A percentile compares a stretch with the other conserved stretches of the same genome.
Conservation (phyloP, 2,113 vertebrate genomes). For the Dascyllus trimaculatus region DNA sequence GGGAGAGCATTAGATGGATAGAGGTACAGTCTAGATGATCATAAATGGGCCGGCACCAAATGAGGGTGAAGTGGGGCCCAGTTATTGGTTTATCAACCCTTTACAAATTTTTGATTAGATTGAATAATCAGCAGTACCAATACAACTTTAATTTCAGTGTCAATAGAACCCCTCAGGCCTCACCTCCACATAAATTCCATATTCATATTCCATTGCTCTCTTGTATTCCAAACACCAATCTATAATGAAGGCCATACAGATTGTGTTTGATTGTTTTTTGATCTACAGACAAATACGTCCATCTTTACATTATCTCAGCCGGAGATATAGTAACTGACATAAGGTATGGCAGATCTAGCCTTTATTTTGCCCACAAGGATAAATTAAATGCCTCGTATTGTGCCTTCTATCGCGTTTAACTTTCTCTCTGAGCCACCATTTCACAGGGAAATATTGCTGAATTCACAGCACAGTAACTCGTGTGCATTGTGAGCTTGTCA, state of each 20-base stretch:
- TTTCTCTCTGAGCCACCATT: no score
- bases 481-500: no score
- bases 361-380: no score
- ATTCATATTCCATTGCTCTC: neutral
- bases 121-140: neutral
- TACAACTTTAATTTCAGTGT: neutral
- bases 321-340: no score
- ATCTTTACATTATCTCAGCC: no score
- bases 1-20: conserved; percentile 17
- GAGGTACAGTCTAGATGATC: neutral
- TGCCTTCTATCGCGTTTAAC: no score
- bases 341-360: no score
- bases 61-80: neutral
- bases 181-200: neutral
- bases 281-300: no score
- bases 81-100: conserved; percentile 1
- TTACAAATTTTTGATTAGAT: neutral
- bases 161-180: neutral
- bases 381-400: no score
- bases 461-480: no score
- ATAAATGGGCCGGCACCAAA: conserved; percentile 23
- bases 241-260: neutral
- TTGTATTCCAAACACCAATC: neutral
- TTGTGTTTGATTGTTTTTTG: no score
- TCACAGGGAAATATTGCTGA: no score